Base-by-base conservation (phyloP, 2,797 vertebrate species). In the Acrossocheilus wenchowensis region DNA sequence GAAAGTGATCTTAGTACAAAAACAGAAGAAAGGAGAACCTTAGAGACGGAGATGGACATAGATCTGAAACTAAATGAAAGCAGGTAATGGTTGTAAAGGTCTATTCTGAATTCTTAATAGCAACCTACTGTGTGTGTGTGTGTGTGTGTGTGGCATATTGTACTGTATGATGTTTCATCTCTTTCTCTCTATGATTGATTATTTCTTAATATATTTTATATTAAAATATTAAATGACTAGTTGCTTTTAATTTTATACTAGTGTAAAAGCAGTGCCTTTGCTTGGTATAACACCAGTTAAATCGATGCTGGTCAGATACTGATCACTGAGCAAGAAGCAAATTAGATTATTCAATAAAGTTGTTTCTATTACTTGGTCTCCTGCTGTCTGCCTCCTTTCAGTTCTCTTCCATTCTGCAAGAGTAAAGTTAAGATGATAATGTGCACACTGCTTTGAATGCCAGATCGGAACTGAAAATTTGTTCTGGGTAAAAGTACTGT, bases 31-130 rank as follows among this genome's bases (percentile, higher is more conserved):
- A 39, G 21, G 14, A 36, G 45, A 50, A 75, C 39, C 69, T 2
- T 48, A 71, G 75, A 64, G 69, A 68, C 30, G 3, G 71, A 90
- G 86, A 60, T 11, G 9, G 57, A 60, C 57, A 57, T 57, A n/a
- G 21, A 8, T 23, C 3, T 14, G 26, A 54, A 36, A 21, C 48
- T 6, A 77, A 23, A 23, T 5, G 1, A 23, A 50, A 52, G 72
- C 41, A 73, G n/a, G 6, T 14, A 12, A 73, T 15, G 6, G n/a
- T 48, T 72, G 1, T 6, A 12, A n/a, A 21, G 39, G 17, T 19
- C 17, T 52, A 52, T 52, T 17, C 6, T 9, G 48, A 15, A 15
- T 48, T 50, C 48, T 50, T 50, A 50, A 50, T 15, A 50, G 48
- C 48, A 15, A 15, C 30, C 50, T 50, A 1, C n/a, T 39, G 39